A percentile compares a stretch with the other conserved stretches of the same genome.
Conservation (phyloP, 2,797 vertebrate species). For the Chromobotia macracanthus region DNA sequence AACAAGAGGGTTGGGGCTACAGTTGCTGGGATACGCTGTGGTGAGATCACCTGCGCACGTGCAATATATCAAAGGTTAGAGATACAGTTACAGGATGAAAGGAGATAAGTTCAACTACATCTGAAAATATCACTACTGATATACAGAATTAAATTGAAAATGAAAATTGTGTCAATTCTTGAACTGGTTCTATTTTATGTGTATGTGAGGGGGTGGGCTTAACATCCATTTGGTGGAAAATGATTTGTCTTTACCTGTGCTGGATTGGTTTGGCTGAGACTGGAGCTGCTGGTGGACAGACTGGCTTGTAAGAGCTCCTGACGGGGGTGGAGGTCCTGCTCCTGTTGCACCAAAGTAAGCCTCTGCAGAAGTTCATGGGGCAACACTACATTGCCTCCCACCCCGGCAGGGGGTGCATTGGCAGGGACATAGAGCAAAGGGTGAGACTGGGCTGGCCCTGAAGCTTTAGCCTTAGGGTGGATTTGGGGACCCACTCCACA, state of each 20-base stretch:
- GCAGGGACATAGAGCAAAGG: slow-evolving; percentile 71
- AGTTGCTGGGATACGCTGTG: slow-evolving; percentile 79
- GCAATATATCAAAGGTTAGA: neutral
- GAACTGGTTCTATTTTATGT: too few relatives aligned
- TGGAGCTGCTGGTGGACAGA: slow-evolving; percentile 3
- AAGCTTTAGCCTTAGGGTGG: slow-evolving; percentile 45
- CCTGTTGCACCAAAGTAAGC: slow-evolving; percentile 88
- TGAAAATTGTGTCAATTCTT: too few relatives aligned
- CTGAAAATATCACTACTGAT: too few relatives aligned
- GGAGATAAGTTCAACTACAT: too few relatives aligned
- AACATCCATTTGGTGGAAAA: too few relatives aligned
- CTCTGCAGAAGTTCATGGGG: slow-evolving; percentile 88
- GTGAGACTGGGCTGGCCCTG: slow-evolving; percentile 65
- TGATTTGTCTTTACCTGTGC: slow-evolving; percentile 23
- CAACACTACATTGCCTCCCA: slow-evolving; percentile 77
- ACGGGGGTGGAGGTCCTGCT: slow-evolving; percentile 76
- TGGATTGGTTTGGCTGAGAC: slow-evolving; percentile 5
- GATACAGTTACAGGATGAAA: neutral
- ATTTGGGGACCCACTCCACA: slow-evolving; percentile 45
- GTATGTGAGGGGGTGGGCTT: too few relatives aligned
- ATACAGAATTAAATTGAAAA: too few relatives aligned
- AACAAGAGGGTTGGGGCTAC: slow-evolving; percentile 81
- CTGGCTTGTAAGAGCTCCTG: slow-evolving; percentile 53
- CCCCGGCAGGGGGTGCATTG: slow-evolving; percentile 58
- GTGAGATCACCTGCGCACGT: slow-evolving; percentile 79